phyloP scores from a whole-genome alignment of 30 jellyfish, hydroid and myxozoan species.

The Aurelia sp. region DNA sequence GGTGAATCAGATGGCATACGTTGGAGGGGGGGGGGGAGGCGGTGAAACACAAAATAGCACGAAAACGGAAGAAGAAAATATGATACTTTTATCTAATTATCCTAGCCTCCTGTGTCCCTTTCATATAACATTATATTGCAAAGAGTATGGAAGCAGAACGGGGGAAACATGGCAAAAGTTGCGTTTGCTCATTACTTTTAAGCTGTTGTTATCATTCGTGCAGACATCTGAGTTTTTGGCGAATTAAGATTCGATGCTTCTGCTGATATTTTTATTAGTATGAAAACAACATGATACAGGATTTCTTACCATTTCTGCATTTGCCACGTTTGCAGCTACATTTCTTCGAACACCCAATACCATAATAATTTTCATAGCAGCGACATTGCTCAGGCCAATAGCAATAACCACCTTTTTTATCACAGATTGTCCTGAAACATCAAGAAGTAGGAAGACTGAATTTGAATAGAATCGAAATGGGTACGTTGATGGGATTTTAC shows the following conservation, averaged over 20 bases:
- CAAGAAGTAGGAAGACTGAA: background rate
- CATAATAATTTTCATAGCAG: slow-evolving; percentile 66
- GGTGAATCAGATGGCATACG: too few species aligned
- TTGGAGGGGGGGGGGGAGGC: too few species aligned
- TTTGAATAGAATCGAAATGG: background rate
- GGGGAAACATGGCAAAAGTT: too few species aligned
- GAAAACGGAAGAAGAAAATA: too few species aligned
- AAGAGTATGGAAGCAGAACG: too few species aligned
- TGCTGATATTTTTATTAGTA: background rate
- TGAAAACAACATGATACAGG: background rate
- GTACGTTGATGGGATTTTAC: background rate
- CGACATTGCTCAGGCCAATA: slow-evolving; percentile 69
- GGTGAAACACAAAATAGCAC: too few species aligned
- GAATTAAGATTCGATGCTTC: background rate
- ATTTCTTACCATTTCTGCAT: slow-evolving; percentile 76
- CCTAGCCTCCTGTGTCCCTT: too few species aligned
- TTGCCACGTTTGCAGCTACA: slow-evolving; percentile 81
- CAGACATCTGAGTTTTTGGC: too few species aligned
- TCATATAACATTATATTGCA: too few species aligned
- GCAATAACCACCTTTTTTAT: slow-evolving; percentile 76
- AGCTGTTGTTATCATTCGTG: too few species aligned
- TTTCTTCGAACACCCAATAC: slow-evolving; percentile 66
- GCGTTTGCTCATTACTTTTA: too few species aligned
- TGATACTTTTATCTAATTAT: too few species aligned
- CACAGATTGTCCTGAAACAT: slow-evolving; percentile 56